Conservation (phyloP, 92 coral and sea anemone genomes). For the Porites cylindrica region DNA sequence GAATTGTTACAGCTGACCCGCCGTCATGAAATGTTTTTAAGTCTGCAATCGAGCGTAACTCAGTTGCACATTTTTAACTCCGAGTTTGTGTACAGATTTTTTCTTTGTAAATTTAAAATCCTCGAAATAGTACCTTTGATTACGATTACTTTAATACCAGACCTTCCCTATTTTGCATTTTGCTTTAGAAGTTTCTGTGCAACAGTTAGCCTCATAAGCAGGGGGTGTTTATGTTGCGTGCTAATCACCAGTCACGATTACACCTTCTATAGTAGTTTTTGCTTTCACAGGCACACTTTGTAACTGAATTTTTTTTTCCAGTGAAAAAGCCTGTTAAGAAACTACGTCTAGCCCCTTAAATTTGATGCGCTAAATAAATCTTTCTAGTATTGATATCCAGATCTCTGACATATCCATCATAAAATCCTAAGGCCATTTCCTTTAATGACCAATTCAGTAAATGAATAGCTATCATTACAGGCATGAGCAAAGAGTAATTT, state of each 20-base stretch:
- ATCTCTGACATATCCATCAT: background rate
- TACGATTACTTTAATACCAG: background rate
- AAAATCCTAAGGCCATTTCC: background rate
- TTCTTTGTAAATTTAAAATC: slow-evolving; percentile 6
- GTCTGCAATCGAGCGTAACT: background rate
- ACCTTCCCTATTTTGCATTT: background rate
- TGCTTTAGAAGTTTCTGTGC: background rate
- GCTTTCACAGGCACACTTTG: background rate
- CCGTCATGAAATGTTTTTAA: slow-evolving; percentile 14
- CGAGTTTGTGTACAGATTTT: slow-evolving; percentile 38
- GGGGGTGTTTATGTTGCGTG: no score
- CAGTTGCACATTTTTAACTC: slow-evolving; percentile 23
- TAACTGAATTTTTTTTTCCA: background rate
- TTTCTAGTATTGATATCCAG: no score
- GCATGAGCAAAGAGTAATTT: background rate
- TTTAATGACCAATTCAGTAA: background rate
- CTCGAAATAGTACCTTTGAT: background rate
- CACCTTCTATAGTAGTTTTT: no score
- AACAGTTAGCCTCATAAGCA: background rate
- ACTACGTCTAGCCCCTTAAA: background rate
- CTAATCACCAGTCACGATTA: background rate
- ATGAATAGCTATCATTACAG: background rate
- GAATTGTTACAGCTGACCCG: background rate
- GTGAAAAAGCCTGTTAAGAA: background rate
- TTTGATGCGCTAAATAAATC: background rate